Base-by-base conservation (phyloP, 1,140 invertebrate genomes). In the Pseudomyrmex cubaensis region DNA sequence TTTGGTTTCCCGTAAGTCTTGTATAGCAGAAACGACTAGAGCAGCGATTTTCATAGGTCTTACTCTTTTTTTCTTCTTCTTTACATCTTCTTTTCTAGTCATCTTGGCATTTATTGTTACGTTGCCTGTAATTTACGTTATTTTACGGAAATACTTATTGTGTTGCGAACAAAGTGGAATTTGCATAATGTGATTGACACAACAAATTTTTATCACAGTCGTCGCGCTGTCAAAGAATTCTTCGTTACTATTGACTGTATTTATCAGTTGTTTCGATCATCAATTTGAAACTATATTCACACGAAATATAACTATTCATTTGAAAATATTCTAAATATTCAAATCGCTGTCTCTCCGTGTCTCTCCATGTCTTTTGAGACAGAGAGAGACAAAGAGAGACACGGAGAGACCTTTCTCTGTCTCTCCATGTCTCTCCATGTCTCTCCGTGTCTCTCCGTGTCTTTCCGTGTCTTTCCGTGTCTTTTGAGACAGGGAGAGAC, bases 21-120 rank as follows among this genome's bases (percentile, higher is more conserved):
- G 88, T 73, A 94, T 92, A 17, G 92, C 92, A 7, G 90, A 90
- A 0, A 92, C 83, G 15, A 94, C 87, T 52, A 93, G 80, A 22
- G 91, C 87, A 3, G 90, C 90, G 54, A 94, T 91, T 75, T 90
- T 92, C 69, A 88, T 83, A 15, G 91, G 91, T 72, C 70, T 90
- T 3, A 80, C 10, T 35, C 54, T 87, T 57, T 7, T 85, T 4
- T 5, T 2, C 9, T 59, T 82, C 73, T 52, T 86, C 17, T 2
- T n/a, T 17, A 1, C 5, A 0, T 2, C 10, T 20, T 46, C 64
- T 10, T 80, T 89, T 44, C 54, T 50, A 1, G 66, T 46, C 82
- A 84, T 90, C 76, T 10, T 66, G 12, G 5, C 1, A 46, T 20
- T 35, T 44, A 62, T 67, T 50, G 44, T 52, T 46, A 5, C 20